These are phyloP conservation scores for Sternotherus odoratus DNA, from an alignment of 2,797 vertebrate species.

Conservation along the genomic window DNA sequence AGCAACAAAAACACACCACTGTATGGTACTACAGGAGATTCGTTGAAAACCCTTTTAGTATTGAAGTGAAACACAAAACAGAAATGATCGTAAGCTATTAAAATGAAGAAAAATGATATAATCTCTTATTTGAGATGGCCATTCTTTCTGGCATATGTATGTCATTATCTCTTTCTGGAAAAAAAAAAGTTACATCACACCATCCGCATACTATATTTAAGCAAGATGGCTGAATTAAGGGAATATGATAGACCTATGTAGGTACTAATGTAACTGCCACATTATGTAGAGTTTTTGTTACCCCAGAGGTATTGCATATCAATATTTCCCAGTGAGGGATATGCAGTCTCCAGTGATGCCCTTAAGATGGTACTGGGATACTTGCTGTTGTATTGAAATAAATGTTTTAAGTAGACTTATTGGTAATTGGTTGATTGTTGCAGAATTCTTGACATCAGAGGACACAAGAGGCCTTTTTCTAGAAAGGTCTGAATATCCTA, in stretches of 20 bases:
- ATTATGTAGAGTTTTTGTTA: background rate
- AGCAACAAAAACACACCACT: background rate
- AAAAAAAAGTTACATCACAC: background rate
- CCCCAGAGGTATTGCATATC: background rate
- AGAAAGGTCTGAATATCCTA: background rate
- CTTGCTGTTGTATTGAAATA: background rate
- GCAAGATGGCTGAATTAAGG: background rate
- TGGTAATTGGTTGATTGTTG: background rate
- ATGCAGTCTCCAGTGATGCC: background rate
- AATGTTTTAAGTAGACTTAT: constrained; percentile 17
- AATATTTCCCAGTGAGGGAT: background rate
- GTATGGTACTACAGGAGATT: background rate
- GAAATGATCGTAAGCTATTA: constrained; percentile 7
- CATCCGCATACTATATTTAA: background rate
- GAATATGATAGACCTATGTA: background rate
- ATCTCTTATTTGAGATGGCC: constrained; percentile 8
- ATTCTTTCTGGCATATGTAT: background rate
- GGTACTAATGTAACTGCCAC: background rate
- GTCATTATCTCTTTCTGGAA: background rate
- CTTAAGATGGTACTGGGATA: background rate
- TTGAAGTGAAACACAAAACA: background rate
- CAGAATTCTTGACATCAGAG: background rate
- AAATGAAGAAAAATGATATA: background rate
- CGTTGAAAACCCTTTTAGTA: constrained; percentile 1
- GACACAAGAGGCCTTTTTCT: background rate